These are phyloP conservation scores for Aphidius gifuensis DNA, from an alignment of 1,140 invertebrate genomes.

Conservation along the genomic window DNA sequence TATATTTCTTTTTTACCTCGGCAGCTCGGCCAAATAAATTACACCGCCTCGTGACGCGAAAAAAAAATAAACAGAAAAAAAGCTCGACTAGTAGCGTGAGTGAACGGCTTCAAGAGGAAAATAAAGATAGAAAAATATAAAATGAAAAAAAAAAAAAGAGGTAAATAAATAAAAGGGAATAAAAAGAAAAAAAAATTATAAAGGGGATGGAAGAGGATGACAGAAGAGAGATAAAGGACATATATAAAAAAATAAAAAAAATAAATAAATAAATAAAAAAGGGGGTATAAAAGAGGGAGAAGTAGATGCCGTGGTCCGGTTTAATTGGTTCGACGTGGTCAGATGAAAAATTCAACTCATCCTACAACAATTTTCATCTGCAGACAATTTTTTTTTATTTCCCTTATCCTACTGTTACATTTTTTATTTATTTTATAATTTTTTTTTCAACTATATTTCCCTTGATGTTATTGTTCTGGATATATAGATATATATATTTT, in stretches of 20 bases:
- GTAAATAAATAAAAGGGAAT: slow-evolving; percentile 1
- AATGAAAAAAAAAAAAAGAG: background rate
- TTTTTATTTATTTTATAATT: background rate
- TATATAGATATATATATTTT: too few relatives aligned
- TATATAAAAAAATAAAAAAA: slow-evolving; percentile 31
- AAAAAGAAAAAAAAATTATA: slow-evolving; percentile 5
- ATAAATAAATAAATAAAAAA: slow-evolving; percentile 8
- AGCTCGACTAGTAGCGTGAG: slow-evolving; percentile 49
- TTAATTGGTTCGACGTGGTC: slow-evolving; percentile 55
- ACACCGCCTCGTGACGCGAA: slow-evolving; percentile 55
- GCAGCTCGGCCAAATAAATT: slow-evolving; percentile 54
- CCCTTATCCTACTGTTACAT: background rate
- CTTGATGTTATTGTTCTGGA: background rate
- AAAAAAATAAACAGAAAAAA: too few relatives aligned
- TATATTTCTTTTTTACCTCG: slow-evolving; percentile 24
- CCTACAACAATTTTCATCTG: slow-evolving; percentile 9
- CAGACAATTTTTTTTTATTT: background rate
- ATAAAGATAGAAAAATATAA: slow-evolving; percentile 20
- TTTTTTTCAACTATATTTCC: background rate
- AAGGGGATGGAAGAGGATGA: background rate
- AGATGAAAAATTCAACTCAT: slow-evolving; percentile 54
- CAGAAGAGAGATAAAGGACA: background rate
- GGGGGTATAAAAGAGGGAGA: slow-evolving; percentile 6
- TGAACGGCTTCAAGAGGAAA: slow-evolving; percentile 26
- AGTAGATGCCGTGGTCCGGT: slow-evolving; percentile 38